Base-by-base conservation (phyloP, 1,140 invertebrate genomes). In the Babylonia areolata region DNA sequence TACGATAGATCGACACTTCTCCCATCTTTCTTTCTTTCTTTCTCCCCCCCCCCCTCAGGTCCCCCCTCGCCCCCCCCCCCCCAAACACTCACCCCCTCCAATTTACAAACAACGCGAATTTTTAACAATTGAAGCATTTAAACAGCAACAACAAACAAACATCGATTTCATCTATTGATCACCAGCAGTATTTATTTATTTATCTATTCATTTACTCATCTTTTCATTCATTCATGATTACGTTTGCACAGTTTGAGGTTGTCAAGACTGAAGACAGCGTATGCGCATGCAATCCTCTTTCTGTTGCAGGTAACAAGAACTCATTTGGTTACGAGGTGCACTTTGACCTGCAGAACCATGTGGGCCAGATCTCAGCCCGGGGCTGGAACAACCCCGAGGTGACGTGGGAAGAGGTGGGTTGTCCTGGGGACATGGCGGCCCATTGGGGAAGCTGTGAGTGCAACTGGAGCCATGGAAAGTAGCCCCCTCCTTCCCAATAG, bases 371-470 rank as follows among this genome's bases (percentile, higher is more conserved):
- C 51, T 42, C 88, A 1, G 42, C 3, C 12, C 20, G 90, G 0
- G 90, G 90, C 20, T 91, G 90, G 91, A 40, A 82, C 58, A 92
- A 92, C 83, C 88, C 90, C 20, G 91, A 92, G 84, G 88, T 90
- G 9, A 91, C 90, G 37, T 91, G 89, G 90, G 90, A 91, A 73
- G 82, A 69, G 1, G 86, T 86, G 1, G 82, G 84, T 54, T 91
- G 91, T 85, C 75, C 89, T 71, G 64, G 39, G 40, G 54, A 87
- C 54, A 37, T 84, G 5, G 42, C 33, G 0, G 69, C n/a, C 1
- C 39, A 79, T 20, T 85, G 78, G 46, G 35, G n/a, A 31, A 75
- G 84, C 40, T 87, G 86, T 51, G 81, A 87, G 54, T 87, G 86
- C 33, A 37, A 71, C 35, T 64, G 58, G 58, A 81, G 51, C 40